A percentile compares a stretch with the other conserved stretches of the same genome.
These are phyloP conservation scores for Crocuta crocuta DNA, from an alignment of 2,113 vertebrate species.

Conservation along the genomic window DNA sequence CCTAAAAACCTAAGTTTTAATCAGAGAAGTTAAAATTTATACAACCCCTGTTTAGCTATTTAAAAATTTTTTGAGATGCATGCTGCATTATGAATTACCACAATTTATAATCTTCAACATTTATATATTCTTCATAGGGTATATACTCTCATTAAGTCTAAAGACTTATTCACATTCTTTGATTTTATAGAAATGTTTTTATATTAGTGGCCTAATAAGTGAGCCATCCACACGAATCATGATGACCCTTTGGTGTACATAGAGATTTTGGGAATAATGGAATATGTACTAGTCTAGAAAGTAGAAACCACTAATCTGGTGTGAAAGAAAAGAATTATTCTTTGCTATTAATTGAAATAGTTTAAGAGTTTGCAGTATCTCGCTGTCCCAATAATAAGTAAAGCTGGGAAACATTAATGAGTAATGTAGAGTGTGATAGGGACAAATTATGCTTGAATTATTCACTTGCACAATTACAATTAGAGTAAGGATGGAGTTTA, in stretches of 20 bases:
- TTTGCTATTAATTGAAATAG: constrained; percentile 7
- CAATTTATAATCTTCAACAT: background rate
- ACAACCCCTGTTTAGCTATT: background rate
- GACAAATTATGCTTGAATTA: constrained; percentile 4
- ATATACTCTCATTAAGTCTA: background rate
- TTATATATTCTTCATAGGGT: background rate
- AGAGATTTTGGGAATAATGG: background rate
- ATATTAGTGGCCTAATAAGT: background rate
- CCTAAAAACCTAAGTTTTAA: constrained; percentile 13
- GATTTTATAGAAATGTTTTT: constrained; percentile 19
- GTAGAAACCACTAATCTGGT: background rate
- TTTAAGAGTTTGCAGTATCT: background rate
- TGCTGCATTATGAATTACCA: background rate
- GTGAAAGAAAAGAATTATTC: background rate
- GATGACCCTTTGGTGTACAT: background rate
- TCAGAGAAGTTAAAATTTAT: background rate
- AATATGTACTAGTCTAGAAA: background rate
- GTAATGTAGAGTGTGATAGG: background rate
- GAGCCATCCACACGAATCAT: background rate
- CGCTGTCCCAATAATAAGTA: background rate
- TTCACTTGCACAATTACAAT: constrained; percentile 14
- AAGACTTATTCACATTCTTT: constrained; percentile 6
- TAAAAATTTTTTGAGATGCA: background rate
- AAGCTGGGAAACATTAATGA: constrained; percentile 16
- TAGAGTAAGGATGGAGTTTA: background rate